phyloP scores from a whole-genome alignment of 1,140 invertebrate genomes.

The Papilio helenus region DNA sequence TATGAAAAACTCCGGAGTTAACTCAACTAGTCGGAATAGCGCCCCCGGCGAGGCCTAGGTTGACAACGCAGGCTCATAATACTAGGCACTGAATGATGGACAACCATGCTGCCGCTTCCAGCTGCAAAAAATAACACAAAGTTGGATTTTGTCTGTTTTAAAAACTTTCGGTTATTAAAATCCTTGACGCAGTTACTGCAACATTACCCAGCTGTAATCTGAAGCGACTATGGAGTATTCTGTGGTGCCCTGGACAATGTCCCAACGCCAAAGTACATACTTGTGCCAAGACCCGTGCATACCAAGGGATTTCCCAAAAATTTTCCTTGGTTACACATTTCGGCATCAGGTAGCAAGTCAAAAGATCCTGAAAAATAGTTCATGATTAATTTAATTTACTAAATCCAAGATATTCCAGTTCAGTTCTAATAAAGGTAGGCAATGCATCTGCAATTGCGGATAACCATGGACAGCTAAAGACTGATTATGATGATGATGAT shows the following conservation, averaged over 20 bases:
- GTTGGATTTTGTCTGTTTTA: constrained; percentile 16
- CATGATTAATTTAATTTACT: too few species aligned
- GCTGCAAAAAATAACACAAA: constrained; percentile 77
- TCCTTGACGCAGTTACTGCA: constrained; percentile 88
- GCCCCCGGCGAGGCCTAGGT: constrained; percentile 89
- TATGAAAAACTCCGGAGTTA: constrained; percentile 86
- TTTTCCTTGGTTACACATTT: constrained; percentile 99
- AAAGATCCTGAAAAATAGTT: constrained; percentile 89
- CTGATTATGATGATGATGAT: too few species aligned
- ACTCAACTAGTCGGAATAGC: constrained; percentile 92
- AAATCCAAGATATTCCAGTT: too few species aligned
- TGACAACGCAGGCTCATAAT: constrained; percentile 90
- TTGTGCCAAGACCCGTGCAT: constrained; percentile 89
- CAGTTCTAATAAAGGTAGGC: too few species aligned
- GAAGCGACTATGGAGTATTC: constrained; percentile 97
- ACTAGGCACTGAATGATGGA: constrained; percentile 95
- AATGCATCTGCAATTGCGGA: too few species aligned
- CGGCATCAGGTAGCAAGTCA: constrained; percentile 97
- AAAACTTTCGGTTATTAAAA: constrained; percentile 45
- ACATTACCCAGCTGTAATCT: constrained; percentile 93
- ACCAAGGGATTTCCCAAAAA: constrained; percentile 94
- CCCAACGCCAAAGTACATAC: constrained; percentile 94
- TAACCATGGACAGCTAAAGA: too few species aligned
- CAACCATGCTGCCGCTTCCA: constrained; percentile 96
- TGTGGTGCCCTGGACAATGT: constrained; percentile 95